These are phyloP conservation scores for Marmota monax DNA, from an alignment of 2,113 vertebrate genomes.

Conservation along the genomic window DNA sequence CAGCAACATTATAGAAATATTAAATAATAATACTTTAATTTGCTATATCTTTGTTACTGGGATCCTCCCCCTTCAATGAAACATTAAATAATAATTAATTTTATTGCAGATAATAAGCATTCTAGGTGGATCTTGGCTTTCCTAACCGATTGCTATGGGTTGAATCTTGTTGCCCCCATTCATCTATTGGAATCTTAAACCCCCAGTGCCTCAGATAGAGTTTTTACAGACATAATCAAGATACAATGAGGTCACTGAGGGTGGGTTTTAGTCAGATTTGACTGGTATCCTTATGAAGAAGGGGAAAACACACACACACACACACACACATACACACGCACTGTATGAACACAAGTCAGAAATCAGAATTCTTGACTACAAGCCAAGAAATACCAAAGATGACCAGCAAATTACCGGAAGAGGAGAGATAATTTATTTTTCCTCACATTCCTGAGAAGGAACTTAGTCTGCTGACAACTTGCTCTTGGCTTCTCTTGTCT, in stretches of 20 bases:
- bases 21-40: conserved; percentile 48
- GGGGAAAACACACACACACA: background rate
- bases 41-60: background rate
- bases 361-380: background rate
- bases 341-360: background rate
- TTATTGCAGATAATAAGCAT: conserved; percentile 12
- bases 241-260: background rate
- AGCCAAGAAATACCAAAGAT: background rate
- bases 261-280: background rate
- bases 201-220: background rate
- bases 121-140: background rate
- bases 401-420: background rate
- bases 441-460: background rate
- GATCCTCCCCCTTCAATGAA: background rate
- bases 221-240: background rate
- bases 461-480: background rate
- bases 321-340: background rate
- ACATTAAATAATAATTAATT: conserved; percentile 34
- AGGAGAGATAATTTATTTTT: background rate
- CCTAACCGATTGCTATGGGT: background rate
- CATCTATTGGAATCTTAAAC: background rate
- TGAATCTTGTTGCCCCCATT: background rate
- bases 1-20: conserved; percentile 33
- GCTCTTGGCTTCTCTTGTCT: background rate
- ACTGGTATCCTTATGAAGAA: background rate